phyloP scores from a whole-genome alignment of 1,140 invertebrate genomes.

The Lycorma delicatula region DNA sequence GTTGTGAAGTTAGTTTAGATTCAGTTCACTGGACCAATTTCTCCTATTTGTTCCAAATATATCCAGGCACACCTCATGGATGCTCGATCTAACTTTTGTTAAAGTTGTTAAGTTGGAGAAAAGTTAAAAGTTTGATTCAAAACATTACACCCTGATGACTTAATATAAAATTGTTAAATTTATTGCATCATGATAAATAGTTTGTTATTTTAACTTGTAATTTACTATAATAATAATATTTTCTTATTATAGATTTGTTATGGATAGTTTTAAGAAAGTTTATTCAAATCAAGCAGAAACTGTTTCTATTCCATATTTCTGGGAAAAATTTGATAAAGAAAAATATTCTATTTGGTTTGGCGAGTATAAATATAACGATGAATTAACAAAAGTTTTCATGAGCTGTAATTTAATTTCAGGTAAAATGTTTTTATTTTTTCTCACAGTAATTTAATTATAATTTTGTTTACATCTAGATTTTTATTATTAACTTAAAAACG shows the following conservation, averaged over 20 bases:
- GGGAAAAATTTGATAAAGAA: conserved; percentile 94
- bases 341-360: conserved; percentile 96
- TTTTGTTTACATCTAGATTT: not conserved
- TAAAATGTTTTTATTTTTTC: conserved; percentile 38
- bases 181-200: too few relatives aligned
- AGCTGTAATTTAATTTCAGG: conserved; percentile 89
- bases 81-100: too few relatives aligned
- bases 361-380: conserved; percentile 94
- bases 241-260: conserved; percentile 29
- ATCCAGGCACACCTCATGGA: too few relatives aligned
- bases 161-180: too few relatives aligned
- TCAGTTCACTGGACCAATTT: too few relatives aligned
- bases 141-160: too few relatives aligned
- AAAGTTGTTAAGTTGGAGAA: too few relatives aligned
- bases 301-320: conserved; percentile 95
- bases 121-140: too few relatives aligned
- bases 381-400: conserved; percentile 91
- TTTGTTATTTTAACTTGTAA: too few relatives aligned
- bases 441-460: conserved; percentile 22
- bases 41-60: too few relatives aligned
- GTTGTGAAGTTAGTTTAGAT: too few relatives aligned
- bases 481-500: not conserved
- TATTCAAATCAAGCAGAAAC: conserved; percentile 96
- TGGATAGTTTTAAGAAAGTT: conserved; percentile 95
- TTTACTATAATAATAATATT: not conserved